Base-by-base conservation (phyloP, 23 tunicate genomes). In the Ascidia mentula region DNA sequence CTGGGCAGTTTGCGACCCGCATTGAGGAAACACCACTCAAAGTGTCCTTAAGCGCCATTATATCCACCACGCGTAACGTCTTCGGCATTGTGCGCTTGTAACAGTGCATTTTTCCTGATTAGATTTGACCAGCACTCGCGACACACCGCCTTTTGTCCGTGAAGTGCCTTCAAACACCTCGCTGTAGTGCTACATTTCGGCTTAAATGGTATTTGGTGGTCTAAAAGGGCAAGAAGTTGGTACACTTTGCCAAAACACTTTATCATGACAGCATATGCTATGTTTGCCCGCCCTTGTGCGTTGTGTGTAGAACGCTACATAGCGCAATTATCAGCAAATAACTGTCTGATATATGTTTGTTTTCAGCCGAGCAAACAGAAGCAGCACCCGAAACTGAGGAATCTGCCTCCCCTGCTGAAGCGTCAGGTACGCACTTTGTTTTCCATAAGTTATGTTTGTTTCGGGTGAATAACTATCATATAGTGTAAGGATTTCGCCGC, bases 21-120 rank as follows among this genome's bases (percentile, higher is more conserved):
- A 53, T 20, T 9, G 24, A 26, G 4, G 13, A 53, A 53, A 53
- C 7, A 53, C 28, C 65, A 20, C 65, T 53, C 13, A 9, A 53
- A 53, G 13, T 28, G 13, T 28, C 13, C 65, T 53, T 53, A 5
- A 9, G n/a, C 28, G 65, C 65, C 65, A 53, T 28, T 53, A 53
- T 9, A 53, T 53, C 65, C 65, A 53, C 65, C 65, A 53, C 65
- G 65, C 65, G 24, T 26, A 53, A 53, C 65, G 65, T 53, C 65
- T 53, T 53, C 65, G 65, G 65, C 65, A 53, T 53, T 53, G 65
- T 53, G 65, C 65, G 65, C 65, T 53, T 53, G 65, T 53, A 53
- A 53, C 65, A 53, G 65, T 53, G 65, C 65, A 53, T 9, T 53
- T 53, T n/a, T 53, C 13, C 13, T 53, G 65, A 53, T 53, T 53